These are phyloP conservation scores for Oreochromis tanganicae DNA, from an alignment of 2,113 vertebrate species.

Conservation along the genomic window DNA sequence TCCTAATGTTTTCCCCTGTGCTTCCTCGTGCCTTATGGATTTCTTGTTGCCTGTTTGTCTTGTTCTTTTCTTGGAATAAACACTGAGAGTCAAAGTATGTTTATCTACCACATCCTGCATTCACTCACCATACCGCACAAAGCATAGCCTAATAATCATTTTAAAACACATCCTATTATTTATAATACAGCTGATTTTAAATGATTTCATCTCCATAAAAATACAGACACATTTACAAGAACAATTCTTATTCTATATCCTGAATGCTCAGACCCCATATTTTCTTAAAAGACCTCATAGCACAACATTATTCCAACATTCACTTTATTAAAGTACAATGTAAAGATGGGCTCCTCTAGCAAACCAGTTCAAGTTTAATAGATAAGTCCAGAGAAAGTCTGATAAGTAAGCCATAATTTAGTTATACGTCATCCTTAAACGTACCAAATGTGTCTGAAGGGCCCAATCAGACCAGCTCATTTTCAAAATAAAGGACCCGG, in stretches of 20 bases:
- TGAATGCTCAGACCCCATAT: not conserved
- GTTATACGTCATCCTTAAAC: not conserved
- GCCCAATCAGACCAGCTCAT: not conserved
- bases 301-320: not conserved
- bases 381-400: not conserved
- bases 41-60: not conserved
- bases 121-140: not conserved
- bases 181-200: not conserved
- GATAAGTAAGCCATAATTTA: not conserved
- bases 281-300: not conserved
- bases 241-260: not conserved
- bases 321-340: not conserved
- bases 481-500: not conserved
- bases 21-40: not conserved
- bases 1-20: not conserved
- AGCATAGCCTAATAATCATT: not conserved
- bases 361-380: not conserved
- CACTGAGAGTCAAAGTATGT: not conserved
- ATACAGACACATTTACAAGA: not conserved
- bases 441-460: not conserved
- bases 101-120: not conserved
- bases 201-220: accelerated
- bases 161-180: not conserved
- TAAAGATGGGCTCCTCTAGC: not conserved
- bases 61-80: not conserved